Percentiles rank a stretch among this genome's conserved stretches.
Evolutionary conservation across 2,888 invertebrate genomes (phyloP).

Genomic region (Anthophora plumipes): DNA sequence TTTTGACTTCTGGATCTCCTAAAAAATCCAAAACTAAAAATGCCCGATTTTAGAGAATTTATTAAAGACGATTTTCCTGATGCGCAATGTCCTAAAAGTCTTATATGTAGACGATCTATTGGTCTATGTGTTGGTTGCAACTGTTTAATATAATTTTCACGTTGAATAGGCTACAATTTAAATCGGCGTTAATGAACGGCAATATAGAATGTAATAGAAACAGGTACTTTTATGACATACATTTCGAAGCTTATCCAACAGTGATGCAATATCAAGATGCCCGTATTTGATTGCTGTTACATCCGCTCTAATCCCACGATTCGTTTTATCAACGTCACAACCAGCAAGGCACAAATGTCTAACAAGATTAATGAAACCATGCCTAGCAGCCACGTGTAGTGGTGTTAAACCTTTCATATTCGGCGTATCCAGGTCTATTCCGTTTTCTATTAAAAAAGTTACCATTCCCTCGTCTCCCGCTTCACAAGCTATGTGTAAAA

Average conservation of each 20-base stretch:
- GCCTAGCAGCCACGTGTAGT: constrained; percentile 89
- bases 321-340: constrained; percentile 88
- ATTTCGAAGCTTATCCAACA: constrained; percentile 88
- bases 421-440: constrained; percentile 86
- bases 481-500: constrained; percentile 87
- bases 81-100: constrained; percentile 90
- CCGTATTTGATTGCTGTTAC: constrained; percentile 92
- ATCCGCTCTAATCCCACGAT: constrained; percentile 90
- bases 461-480: constrained; percentile 81
- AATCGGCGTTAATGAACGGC: constrained; percentile 11
- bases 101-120: constrained; percentile 88
- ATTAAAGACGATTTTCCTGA: constrained; percentile 90
- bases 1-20: constrained; percentile 85
- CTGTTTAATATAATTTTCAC: constrained; percentile 87
- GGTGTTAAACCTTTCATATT: constrained; percentile 88
- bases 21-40: constrained; percentile 88
- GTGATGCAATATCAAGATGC: constrained; percentile 88
- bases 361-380: constrained; percentile 89
- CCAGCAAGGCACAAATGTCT: constrained; percentile 90
- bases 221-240: constrained; percentile 53
- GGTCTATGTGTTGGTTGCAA: constrained; percentile 87
- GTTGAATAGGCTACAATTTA: constrained; percentile 77
- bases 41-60: constrained; percentile 89
- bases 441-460: constrained; percentile 81
- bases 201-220: neutral